Conservation (phyloP, 2,797 vertebrate genomes). For the Crocodylus rhombifer region DNA sequence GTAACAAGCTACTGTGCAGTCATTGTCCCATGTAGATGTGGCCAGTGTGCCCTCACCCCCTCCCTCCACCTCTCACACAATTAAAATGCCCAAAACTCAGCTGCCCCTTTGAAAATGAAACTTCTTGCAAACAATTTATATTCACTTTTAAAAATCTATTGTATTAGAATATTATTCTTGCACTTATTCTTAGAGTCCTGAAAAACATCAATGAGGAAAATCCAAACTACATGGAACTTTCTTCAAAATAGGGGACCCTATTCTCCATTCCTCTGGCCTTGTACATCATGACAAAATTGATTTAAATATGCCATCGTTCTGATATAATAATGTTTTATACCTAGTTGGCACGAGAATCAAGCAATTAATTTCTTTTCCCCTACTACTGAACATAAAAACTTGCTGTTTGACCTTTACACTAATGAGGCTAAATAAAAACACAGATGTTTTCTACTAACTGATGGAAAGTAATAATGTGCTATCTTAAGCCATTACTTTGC, state of each 20-base stretch:
- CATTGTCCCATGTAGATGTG: no score
- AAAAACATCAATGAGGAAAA: no score
- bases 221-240: no score
- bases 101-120: no score
- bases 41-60: no score
- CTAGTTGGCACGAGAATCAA: neutral
- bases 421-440: conserved; percentile 73
- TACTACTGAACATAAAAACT: conserved; percentile 16
- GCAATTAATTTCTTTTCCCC: neutral
- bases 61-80: neutral
- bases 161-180: no score
- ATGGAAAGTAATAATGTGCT: conserved; percentile 70
- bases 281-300: neutral
- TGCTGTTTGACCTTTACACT: conserved; percentile 49
- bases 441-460: conserved; percentile 70
- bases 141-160: neutral
- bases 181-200: no score
- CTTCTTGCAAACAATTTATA: neutral
- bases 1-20: no score
- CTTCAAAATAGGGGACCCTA: neutral
- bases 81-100: neutral
- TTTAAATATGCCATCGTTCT: neutral
- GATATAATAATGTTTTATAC: neutral
- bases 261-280: neutral
- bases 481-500: conserved; percentile 70